A percentile compares a stretch with the other conserved stretches of the same genome.
phyloP scores from a whole-genome alignment of 2,888 invertebrate species.

The Ethmia dodecea region DNA sequence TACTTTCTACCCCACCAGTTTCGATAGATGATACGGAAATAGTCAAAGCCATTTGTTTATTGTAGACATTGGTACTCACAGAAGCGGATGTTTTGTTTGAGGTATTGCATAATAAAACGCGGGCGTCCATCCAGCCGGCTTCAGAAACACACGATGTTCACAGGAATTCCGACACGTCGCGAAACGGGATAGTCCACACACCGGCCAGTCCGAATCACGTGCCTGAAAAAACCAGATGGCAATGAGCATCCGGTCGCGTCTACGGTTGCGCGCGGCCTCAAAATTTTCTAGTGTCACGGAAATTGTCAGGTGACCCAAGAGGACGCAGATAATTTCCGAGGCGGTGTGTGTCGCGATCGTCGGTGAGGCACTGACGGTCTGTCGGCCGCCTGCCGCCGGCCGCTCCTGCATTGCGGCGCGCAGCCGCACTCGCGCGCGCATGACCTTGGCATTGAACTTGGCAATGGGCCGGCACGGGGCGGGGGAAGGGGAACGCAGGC shows the following conservation, averaged over 20 bases:
- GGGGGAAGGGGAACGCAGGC: slow-evolving; percentile 24
- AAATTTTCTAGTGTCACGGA: slow-evolving; percentile 19
- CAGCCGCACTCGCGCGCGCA: slow-evolving; percentile 80
- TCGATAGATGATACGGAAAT: too few relatives aligned
- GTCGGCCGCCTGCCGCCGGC: slow-evolving; percentile 50
- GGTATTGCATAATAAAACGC: slow-evolving; percentile 57
- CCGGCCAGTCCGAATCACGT: slow-evolving; percentile 28
- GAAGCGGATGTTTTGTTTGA: slow-evolving; percentile 32
- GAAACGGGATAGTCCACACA: slow-evolving; percentile 24
- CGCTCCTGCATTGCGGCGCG: slow-evolving; percentile 83
- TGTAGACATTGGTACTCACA: slow-evolving; percentile 42
- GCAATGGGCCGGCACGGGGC: slow-evolving; percentile 68
- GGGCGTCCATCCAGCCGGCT: slow-evolving; percentile 26
- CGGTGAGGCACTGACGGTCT: slow-evolving; percentile 64
- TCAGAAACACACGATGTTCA: slow-evolving; percentile 36
- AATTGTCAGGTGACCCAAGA: slow-evolving; percentile 40
- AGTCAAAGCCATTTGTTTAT: too few relatives aligned
- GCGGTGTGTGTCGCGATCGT: slow-evolving; percentile 58
- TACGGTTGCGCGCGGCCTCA: neutral
- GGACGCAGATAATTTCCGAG: slow-evolving; percentile 32
- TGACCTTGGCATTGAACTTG: slow-evolving; percentile 92
- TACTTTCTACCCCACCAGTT: too few relatives aligned
- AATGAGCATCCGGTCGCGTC: slow-evolving; percentile 10
- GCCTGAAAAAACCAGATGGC: slow-evolving; percentile 29
- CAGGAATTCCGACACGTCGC: slow-evolving; percentile 33